Evolutionary conservation across 2,113 vertebrate genomes (phyloP).

Genomic region (Sporophila hypoxantha): DNA sequence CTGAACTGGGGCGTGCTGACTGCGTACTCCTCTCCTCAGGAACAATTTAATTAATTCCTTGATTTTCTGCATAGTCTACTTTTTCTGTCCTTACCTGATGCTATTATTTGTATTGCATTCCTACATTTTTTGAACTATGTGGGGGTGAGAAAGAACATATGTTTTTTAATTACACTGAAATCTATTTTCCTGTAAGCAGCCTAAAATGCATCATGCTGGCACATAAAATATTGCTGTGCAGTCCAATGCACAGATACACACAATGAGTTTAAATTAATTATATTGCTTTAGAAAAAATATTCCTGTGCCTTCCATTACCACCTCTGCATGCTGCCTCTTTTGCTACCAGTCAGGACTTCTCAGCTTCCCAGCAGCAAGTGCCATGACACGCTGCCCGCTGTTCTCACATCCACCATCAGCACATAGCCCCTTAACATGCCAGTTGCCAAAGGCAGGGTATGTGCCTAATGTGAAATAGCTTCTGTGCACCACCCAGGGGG

Average conservation of each 20-base stretch:
- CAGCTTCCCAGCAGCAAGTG: constrained; percentile 11
- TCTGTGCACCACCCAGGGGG: constrained; percentile 28
- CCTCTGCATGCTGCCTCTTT: constrained; percentile 27
- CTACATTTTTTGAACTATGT: background rate
- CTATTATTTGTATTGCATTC: background rate
- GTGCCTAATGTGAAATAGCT: constrained; percentile 15
- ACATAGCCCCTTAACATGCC: background rate
- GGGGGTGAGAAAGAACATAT: background rate
- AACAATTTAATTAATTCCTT: constrained; percentile 4
- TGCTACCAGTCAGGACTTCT: constrained; percentile 14
- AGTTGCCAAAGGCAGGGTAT: constrained; percentile 32
- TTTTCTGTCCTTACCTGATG: background rate
- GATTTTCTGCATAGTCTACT: background rate
- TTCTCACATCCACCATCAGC: constrained; percentile 30
- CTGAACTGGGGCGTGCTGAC: background rate
- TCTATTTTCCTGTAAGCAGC: background rate
- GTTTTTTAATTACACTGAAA: constrained; percentile 21
- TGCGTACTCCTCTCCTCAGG: background rate
- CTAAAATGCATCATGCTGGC: constrained; percentile 8
- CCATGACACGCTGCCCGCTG: constrained; percentile 15
- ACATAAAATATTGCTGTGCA: background rate
- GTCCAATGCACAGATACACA: background rate
- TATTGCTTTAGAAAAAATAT: background rate
- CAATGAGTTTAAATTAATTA: constrained; percentile 20
- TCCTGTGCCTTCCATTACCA: constrained; percentile 9